These are phyloP conservation scores for Endomychus coccineus DNA, from an alignment of 2,888 invertebrate genomes.

Conservation along the genomic window DNA sequence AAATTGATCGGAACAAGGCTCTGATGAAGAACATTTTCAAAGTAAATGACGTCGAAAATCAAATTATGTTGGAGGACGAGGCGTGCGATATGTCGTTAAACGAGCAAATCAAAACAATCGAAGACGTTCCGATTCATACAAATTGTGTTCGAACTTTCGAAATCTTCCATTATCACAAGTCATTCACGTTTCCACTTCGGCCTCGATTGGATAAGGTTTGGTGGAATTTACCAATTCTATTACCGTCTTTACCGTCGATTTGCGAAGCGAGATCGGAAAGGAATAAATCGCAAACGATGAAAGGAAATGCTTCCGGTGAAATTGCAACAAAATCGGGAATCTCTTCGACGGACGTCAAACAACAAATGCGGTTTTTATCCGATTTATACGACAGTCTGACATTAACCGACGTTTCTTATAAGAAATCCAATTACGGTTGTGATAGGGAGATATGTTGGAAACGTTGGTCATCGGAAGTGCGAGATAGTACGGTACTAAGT, in stretches of 20 bases:
- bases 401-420: slow-evolving; percentile 29
- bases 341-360: slow-evolving; percentile 13
- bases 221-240: slow-evolving; percentile 35
- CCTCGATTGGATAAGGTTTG: slow-evolving; percentile 32
- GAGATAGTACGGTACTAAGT: slow-evolving; percentile 40
- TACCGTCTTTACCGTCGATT: slow-evolving; percentile 11
- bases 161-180: slow-evolving; percentile 20
- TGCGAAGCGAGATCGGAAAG: neutral
- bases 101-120: slow-evolving; percentile 9
- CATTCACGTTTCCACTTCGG: slow-evolving; percentile 24
- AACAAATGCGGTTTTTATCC: slow-evolving; percentile 9
- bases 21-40: slow-evolving; percentile 2
- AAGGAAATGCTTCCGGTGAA: neutral
- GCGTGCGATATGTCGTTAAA: slow-evolving; percentile 15
- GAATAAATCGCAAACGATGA: slow-evolving; percentile 3
- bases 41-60: slow-evolving; percentile 6
- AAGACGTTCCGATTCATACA: slow-evolving; percentile 20
- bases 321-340: neutral
- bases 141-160: slow-evolving; percentile 29
- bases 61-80: slow-evolving; percentile 12
- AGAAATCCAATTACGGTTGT: slow-evolving; percentile 18
- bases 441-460: slow-evolving; percentile 34
- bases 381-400: slow-evolving; percentile 28
- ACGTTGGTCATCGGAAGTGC: slow-evolving; percentile 28
- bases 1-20: slow-evolving; percentile 8